A percentile compares a stretch with the other conserved stretches of the same genome.
phyloP scores from a whole-genome alignment of 2,113 vertebrate species.

The Strigops habroptila region DNA sequence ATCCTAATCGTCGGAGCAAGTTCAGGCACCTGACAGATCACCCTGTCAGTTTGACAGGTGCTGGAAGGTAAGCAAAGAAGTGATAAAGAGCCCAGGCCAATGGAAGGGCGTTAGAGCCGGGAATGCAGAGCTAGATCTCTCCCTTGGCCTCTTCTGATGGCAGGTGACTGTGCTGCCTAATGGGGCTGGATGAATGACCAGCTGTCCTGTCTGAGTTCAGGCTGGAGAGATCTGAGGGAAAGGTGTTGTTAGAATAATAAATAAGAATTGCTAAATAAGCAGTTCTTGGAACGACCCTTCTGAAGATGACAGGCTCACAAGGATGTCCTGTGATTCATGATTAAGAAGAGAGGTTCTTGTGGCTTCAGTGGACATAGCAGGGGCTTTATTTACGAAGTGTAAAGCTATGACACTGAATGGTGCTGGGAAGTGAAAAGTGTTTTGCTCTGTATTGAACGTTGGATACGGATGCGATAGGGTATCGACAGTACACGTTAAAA shows the following conservation, averaged over 20 bases:
- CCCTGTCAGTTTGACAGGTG: constrained; percentile 78
- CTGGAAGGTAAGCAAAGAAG: constrained; percentile 78
- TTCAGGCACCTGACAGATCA: constrained; percentile 83
- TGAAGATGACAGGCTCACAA: neutral
- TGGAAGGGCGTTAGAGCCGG: neutral
- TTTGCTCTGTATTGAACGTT: neutral
- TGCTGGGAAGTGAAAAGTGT: neutral
- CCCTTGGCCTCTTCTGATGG: neutral
- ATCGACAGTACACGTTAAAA: neutral
- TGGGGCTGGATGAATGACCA: neutral
- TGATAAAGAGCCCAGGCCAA: neutral
- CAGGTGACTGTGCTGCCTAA: neutral
- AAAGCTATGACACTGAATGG: fast-evolving
- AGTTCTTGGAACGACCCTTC: neutral
- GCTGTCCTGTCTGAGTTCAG: fast-evolving
- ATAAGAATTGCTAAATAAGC: neutral
- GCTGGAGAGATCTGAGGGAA: neutral
- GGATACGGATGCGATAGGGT: neutral
- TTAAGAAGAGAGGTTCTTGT: constrained; percentile 39
- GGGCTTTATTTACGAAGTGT: neutral
- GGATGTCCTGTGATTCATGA: neutral
- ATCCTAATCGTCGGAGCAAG: constrained; percentile 75
- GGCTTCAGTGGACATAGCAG: neutral
- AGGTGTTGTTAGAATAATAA: neutral
- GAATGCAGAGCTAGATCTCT: neutral